Base-by-base conservation (phyloP, 2,888 invertebrate genomes). In the Euproctis similis region DNA sequence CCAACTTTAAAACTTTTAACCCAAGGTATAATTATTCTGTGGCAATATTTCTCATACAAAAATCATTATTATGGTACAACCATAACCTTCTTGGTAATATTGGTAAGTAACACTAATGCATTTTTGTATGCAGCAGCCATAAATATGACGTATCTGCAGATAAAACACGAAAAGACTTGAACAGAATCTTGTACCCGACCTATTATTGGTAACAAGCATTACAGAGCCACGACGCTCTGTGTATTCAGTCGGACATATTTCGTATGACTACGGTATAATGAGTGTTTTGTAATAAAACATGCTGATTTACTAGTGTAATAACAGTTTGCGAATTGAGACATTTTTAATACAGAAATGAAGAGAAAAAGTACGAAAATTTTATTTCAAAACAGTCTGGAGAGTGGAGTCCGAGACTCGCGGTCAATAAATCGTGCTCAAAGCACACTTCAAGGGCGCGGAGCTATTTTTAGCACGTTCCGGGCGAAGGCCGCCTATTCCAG, bases 401-500 rank as follows among this genome's bases (percentile, higher is more conserved):
- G 6, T 4, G 14, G 6, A n/a, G 41, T 43, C 28, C 29, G 52
- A 42, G 46, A 39, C 37, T 36, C 53, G 56, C 55, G 56, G 53
- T 43, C 64, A 55, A 75, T 77, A 76, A 76, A 78, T 80, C 78
- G 76, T 69, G 77, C 77, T 76, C 70, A 68, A 66, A 58, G 71
- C 61, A 8, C 50, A 54, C 63, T 66, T 70, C 77, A 80, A 80
- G 80, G 77, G 75, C 76, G 69, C 55, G 41, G 35, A 36, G 65
- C 67, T 82, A 82, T 78, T 75, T 75, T 69, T 81, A 82, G 78
- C 64, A 32, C 56, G 56, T 55, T 55, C 63, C 60, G 59, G 41
- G 53, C 66, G 72, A 76, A 73, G 74, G 76, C 67, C 74, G 56
- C 45, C 41, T 40, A 56, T 56, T 54, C 58, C 65, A 50, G 53